Base-by-base conservation (phyloP, 1,140 invertebrate species). In the Medauroidea extradentata region DNA sequence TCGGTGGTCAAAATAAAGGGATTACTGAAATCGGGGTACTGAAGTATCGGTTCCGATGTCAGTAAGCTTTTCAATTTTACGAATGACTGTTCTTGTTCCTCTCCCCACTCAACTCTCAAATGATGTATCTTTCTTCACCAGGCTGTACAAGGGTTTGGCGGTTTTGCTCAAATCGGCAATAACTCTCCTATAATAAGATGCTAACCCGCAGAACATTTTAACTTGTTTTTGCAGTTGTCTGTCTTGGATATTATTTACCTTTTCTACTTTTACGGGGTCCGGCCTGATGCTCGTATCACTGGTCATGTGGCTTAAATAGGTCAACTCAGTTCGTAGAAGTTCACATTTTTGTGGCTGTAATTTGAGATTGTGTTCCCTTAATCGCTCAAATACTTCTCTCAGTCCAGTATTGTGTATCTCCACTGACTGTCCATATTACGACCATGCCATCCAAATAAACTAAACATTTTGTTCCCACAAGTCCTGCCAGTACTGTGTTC, bases 381-480 rank as follows among this genome's bases (percentile, higher is more conserved):
- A 50, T 59, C 64, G 61, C 7, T 67, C 29, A 46, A 79, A 77
- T 4, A 79, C 68, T 57, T 68, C 56, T 48, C 48, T 53, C 27
- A 75, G 53, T 29, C 67, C 68, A 27, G 58, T 3, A 11, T 62
- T 53, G 52, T 73, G 70, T 67, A 72, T 54, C 56, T 72, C 62
- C 25, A 78, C 56, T 16, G 66, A 68, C 13, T 53, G 61, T 3
- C 64, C 63, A 43, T 66, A 77, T n/a, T 5, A 78, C 54, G 14
- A 79, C 60, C 2, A 76, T 68, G 57, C 78, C 75, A 49, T 79
- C 77, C 16, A 77, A 41, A 48, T 78, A 79, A n/a, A 75, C 69
- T 48, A 73, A 66, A 60, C 69, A 69, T 48, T 64, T 53, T 24
- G 56, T 57, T 13, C n/a, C 66, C 55, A 70, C 65, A 24, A 71